Evolutionary conservation across 2,888 invertebrate genomes (phyloP).

Genomic region (Torymus texanus): DNA sequence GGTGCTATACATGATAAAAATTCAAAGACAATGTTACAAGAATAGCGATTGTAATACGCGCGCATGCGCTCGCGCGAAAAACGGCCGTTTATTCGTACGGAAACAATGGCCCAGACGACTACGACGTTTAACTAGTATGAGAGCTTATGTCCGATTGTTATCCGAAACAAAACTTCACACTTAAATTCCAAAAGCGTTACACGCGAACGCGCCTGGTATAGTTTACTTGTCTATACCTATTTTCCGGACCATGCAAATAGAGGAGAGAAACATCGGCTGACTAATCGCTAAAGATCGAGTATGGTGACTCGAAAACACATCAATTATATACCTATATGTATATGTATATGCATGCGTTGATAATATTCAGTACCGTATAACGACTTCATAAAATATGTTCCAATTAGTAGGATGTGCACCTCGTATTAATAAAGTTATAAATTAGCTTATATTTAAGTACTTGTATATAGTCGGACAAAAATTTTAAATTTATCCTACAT

Average conservation of each 20-base stretch:
- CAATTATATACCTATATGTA: too few relatives aligned
- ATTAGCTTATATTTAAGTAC: too few relatives aligned
- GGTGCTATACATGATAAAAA: slow-evolving; percentile 9
- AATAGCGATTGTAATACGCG: slow-evolving; percentile 42
- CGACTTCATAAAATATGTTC: too few relatives aligned
- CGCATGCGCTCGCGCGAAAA: neutral
- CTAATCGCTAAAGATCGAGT: neutral
- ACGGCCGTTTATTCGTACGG: slow-evolving; percentile 11
- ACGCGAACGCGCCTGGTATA: neutral
- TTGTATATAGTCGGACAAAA: too few relatives aligned
- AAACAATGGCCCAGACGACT: slow-evolving; percentile 39
- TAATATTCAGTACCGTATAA: too few relatives aligned
- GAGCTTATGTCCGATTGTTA: slow-evolving; percentile 37
- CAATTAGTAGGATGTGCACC: too few relatives aligned
- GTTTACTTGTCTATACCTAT: slow-evolving; percentile 7
- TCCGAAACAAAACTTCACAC: slow-evolving; percentile 37
- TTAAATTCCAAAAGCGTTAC: slow-evolving; percentile 31
- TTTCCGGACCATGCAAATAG: slow-evolving; percentile 2
- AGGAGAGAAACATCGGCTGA: neutral
- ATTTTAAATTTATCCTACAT: too few relatives aligned
- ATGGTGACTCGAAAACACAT: too few relatives aligned
- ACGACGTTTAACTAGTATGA: slow-evolving; percentile 11
- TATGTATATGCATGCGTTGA: too few relatives aligned
- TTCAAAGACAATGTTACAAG: slow-evolving; percentile 43
- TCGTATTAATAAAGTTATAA: too few relatives aligned